Evolutionary conservation across 2,888 invertebrate genomes (phyloP).

Genomic region (Hirtodrosophila alboralis): DNA sequence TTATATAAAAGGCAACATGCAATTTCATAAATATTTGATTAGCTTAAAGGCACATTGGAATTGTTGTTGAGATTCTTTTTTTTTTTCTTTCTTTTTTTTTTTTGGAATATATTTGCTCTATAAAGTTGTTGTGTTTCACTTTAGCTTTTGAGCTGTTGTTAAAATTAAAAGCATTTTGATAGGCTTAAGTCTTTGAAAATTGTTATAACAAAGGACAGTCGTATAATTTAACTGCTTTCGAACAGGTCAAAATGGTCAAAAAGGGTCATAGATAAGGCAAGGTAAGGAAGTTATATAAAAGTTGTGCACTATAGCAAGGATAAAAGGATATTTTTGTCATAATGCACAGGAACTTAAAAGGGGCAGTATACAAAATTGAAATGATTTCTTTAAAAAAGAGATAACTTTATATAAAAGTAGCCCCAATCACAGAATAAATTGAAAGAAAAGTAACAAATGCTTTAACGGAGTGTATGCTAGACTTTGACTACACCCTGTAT

Average conservation of each 20-base stretch:
- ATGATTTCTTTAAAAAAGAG: too few relatives aligned
- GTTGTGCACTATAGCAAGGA: too few relatives aligned
- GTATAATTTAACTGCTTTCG: constrained; percentile 29
- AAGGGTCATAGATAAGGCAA: constrained; percentile 8
- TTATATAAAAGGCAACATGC: constrained; percentile 23
- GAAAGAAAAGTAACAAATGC: too few relatives aligned
- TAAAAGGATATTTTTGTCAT: too few relatives aligned
- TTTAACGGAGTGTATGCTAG: too few relatives aligned
- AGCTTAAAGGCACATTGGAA: constrained; percentile 52
- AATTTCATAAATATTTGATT: constrained; percentile 71
- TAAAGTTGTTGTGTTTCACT: constrained; percentile 12
- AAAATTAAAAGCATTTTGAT: constrained; percentile 46
- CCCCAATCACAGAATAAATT: too few relatives aligned
- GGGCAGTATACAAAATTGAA: too few relatives aligned
- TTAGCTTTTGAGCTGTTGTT: constrained; percentile 9
- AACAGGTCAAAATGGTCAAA: constrained; percentile 18
- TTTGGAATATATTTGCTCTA: constrained; percentile 19
- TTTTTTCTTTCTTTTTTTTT: not conserved
- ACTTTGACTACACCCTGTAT: too few relatives aligned
- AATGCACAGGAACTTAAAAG: too few relatives aligned
- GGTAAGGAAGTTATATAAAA: not conserved
- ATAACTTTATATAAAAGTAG: too few relatives aligned
- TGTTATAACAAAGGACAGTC: constrained; percentile 13
- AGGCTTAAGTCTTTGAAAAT: constrained; percentile 19
- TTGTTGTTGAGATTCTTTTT: constrained; percentile 1